Evolutionary conservation across 2,113 vertebrate species (phyloP), one percentile per base, ranked within the genome.

Genomic region (Cavia aperea): DNA sequence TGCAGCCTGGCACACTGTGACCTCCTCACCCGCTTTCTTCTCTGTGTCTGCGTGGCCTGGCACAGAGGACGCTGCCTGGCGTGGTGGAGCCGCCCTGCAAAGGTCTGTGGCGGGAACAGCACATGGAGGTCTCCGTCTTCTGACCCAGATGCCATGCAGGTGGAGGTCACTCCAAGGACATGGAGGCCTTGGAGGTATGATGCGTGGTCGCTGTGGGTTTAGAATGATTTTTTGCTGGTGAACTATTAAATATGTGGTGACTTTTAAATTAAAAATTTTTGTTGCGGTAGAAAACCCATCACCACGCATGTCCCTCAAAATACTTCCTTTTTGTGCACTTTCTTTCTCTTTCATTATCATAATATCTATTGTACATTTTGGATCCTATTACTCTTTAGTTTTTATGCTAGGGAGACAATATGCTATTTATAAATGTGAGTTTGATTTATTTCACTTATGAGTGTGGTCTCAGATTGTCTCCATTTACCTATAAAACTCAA

Each of bases 51-150:
- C 0, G 1, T 54, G 19, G 7, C 24, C 60, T 58, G 7, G 60
- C 26, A 3, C 26, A 15, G 14, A 75, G 63, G 54, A 33, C 14
- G 0, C 14, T 33, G 39, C 77, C 5, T 2, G 16, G 60, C 82
- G 11, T 18, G 3, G 24, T 4, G 2, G 4, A 2, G 7, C 31
- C 2, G 51, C 51, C 51, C 56, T 1, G 0, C 16, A 24, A 2
- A 4, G 26, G 9, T 4, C 16, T 5, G 8, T 7, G n/a, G 66
- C 16, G 5, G 8, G 11, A 49, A 56, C 1, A 19, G 65, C 2
- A n/a, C 72, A 24, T 11, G 11, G 5, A 12, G 75, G 18, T 33
- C 62, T 29, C 49, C 4, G 0, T 7, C 6, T 46, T 43, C 29
- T 23, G 10, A 13, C 54, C 86, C 46, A 19, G 54, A 23, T 13